Evolutionary conservation across 2,888 invertebrate genomes (phyloP).

Genomic region (Nephrotoma appendiculata): DNA sequence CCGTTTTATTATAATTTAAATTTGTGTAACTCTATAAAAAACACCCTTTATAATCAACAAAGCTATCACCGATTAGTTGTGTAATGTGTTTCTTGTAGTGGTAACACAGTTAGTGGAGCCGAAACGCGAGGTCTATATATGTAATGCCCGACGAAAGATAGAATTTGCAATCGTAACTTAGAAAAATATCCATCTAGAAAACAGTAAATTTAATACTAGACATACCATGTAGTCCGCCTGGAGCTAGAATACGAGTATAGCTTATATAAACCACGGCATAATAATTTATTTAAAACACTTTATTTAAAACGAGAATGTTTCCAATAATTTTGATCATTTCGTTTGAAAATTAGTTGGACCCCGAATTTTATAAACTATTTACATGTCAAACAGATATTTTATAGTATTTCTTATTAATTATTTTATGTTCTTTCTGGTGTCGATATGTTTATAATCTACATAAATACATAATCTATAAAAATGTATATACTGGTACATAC

Average conservation of each 20-base stretch:
- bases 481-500: neutral
- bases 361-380: neutral
- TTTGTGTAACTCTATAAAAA: no score
- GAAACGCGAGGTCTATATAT: no score
- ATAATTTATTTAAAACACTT: neutral
- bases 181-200: neutral
- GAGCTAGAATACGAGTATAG: neutral
- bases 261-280: neutral
- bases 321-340: neutral
- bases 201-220: neutral
- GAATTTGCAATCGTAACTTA: no score
- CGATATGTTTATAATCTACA: neutral
- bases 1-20: no score
- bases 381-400: neutral
- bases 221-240: neutral
- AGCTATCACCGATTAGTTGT: no score
- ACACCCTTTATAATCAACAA: no score
- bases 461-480: neutral
- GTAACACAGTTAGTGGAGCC: no score
- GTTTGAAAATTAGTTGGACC: neutral
- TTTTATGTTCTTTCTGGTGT: neutral
- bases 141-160: no score
- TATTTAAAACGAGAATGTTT: neutral
- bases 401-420: neutral
- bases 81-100: no score